Percentiles rank a stretch among this genome's conserved stretches.
These are phyloP conservation scores for Aleiodes leptofemur DNA, from an alignment of 2,888 invertebrate genomes.

Conservation along the genomic window DNA sequence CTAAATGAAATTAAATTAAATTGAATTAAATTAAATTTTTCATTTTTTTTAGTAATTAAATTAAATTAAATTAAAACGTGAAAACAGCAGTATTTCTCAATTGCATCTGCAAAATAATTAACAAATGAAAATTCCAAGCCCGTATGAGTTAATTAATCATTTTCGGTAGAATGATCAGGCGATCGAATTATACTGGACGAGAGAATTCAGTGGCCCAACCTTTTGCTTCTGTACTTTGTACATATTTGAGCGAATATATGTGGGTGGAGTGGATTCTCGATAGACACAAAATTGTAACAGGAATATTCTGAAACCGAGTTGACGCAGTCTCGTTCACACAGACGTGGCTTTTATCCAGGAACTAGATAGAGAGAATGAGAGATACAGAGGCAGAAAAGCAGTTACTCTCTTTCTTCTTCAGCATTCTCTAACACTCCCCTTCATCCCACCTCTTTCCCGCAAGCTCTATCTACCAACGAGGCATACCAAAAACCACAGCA, in stretches of 20 bases:
- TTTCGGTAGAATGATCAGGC: constrained; percentile 37
- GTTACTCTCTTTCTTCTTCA: constrained; percentile 16
- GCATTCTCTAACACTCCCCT: neutral
- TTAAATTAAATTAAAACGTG: too few relatives aligned
- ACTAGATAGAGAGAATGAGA: neutral
- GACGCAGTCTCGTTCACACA: constrained; percentile 38
- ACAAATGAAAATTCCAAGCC: constrained; percentile 3
- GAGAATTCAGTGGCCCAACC: neutral
- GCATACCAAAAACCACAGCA: constrained; percentile 42
- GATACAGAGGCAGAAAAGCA: neutral
- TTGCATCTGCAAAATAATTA: too few relatives aligned
- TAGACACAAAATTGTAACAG: constrained; percentile 7
- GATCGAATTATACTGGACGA: constrained; percentile 7
- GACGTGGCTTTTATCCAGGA: constrained; percentile 38
- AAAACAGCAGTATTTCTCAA: too few relatives aligned
- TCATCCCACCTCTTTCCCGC: constrained; percentile 3
- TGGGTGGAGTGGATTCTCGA: constrained; percentile 6
- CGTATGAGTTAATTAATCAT: constrained; percentile 42
- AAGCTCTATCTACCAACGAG: constrained; percentile 29
- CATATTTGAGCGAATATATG: neutral
- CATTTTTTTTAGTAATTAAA: too few relatives aligned
- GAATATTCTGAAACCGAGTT: constrained; percentile 6
- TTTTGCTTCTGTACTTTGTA: constrained; percentile 14
- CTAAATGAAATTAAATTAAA: too few relatives aligned
- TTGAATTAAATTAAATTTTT: too few relatives aligned